Base-by-base conservation (phyloP, 2,888 invertebrate genomes). In the Parnassius orleans region DNA sequence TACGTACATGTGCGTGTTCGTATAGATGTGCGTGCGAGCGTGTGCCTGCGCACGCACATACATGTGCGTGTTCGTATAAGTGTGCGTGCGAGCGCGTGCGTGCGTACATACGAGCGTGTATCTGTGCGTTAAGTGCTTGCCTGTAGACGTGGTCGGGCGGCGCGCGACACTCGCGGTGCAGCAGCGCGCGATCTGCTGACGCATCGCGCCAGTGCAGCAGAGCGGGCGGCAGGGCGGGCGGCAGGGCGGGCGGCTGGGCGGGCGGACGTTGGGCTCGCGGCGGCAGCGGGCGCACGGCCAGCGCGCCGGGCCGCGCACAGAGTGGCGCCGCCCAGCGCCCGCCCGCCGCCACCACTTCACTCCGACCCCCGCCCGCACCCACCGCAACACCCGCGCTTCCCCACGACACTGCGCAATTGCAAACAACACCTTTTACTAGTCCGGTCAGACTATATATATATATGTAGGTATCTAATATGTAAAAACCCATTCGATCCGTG, bases 321-420 rank as follows among this genome's bases (percentile, higher is more conserved):
- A 98, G 87, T 19, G 98, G 98, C 60, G 98, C 93, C 48, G 97
- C 94, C 79, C 95, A 93, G 19, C 90, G 87, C 54, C 91, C 93
- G 60, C 94, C 93, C 53, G 94, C 92, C 33, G 86, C 70, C 60
- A 94, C 89, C 44, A 62, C 77, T 78, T 58, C 77, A 67, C 55
- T 86, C 83, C 67, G 68, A 46, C 53, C 53, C 57, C 15, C 60
- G 51, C 43, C n/a, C 57, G 53, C 57, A 24, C 65, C 63, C 42
- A 51, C 58, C 9, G 53, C 67, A 48, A 12, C 57, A 7, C 57
- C 42, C 15, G n/a, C 66, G 55, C 33, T 57, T 10, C 57, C 48
- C 69, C 68, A 66, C 10, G 65, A 51, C 10, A 64, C 67, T 67
- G 50, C 11, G 24, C 12, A 47, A 46, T 15, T n/a, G 48, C 10